Evolutionary conservation across 2,888 invertebrate species (phyloP).

Genomic region (Ectemnius cavifrons): DNA sequence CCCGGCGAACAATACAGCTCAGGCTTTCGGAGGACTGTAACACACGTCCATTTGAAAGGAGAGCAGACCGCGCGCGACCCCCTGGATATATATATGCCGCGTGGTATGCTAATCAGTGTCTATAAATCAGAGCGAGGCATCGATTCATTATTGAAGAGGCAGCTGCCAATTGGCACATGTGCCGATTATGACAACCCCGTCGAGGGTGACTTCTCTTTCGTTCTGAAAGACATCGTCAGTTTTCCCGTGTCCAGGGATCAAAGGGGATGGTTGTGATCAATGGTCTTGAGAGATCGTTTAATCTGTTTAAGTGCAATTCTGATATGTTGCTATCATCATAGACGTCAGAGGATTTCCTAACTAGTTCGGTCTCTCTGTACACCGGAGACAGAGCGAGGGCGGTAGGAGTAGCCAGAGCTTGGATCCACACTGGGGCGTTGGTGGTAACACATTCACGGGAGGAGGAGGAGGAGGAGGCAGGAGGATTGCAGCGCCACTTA

Average conservation of each 20-base stretch:
- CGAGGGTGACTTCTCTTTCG: neutral
- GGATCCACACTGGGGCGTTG: no score
- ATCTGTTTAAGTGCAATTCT: neutral
- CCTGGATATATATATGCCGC: slow-evolving; percentile 18
- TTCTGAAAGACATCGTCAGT: no score
- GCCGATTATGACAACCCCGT: slow-evolving; percentile 46
- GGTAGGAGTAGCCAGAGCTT: no score
- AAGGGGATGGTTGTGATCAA: neutral
- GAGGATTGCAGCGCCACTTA: slow-evolving; percentile 45
- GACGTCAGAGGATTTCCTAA: neutral
- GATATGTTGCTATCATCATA: neutral
- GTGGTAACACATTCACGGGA: no score
- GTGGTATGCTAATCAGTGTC: slow-evolving; percentile 71
- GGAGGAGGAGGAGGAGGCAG: slow-evolving; percentile 41
- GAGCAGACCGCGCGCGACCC: slow-evolving; percentile 37
- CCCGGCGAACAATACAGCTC: neutral
- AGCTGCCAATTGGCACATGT: slow-evolving; percentile 59
- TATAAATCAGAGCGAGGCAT: slow-evolving; percentile 74
- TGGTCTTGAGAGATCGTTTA: neutral
- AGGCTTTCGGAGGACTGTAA: slow-evolving; percentile 6
- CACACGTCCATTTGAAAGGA: slow-evolving; percentile 18
- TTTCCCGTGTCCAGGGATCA: neutral
- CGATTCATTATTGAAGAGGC: slow-evolving; percentile 64
- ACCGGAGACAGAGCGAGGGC: no score
- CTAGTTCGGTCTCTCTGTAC: neutral